These are phyloP conservation scores for Ursus arctos DNA, from an alignment of 2,113 vertebrate species.

Conservation along the genomic window DNA sequence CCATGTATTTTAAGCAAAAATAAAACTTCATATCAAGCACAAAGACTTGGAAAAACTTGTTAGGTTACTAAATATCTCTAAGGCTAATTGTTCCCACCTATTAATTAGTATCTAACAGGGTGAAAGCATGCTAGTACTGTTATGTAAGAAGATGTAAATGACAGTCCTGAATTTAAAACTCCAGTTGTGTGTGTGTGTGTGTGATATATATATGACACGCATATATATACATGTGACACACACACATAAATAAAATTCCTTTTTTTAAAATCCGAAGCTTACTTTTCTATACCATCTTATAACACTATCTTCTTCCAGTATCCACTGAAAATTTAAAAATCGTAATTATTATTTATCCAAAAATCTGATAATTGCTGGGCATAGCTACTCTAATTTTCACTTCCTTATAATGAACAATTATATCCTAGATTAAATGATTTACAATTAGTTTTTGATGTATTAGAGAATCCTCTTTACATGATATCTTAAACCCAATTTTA, in stretches of 20 bases:
- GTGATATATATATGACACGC: neutral
- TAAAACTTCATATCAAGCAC: neutral
- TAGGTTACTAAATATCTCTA: neutral
- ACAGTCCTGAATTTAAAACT: neutral
- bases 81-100: neutral
- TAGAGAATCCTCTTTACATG: conserved; percentile 16
- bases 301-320: neutral
- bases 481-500: conserved; percentile 58
- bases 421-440: conserved; percentile 62
- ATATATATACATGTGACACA: neutral
- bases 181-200: neutral
- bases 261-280: neutral
- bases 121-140: neutral
- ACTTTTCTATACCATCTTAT: neutral
- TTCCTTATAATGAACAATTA: conserved; percentile 71
- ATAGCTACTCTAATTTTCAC: conserved; percentile 58
- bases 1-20: neutral
- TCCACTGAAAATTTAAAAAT: conserved; percentile 44
- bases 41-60: neutral
- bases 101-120: neutral
- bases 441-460: conserved; percentile 61
- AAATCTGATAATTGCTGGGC: conserved; percentile 72
- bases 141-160: neutral
- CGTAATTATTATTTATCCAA: conserved; percentile 68
- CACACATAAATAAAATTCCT: neutral